These are phyloP conservation scores for Alcedo quadribrachys DNA, from an alignment of 2,797 vertebrate genomes.

Conservation along the genomic window DNA sequence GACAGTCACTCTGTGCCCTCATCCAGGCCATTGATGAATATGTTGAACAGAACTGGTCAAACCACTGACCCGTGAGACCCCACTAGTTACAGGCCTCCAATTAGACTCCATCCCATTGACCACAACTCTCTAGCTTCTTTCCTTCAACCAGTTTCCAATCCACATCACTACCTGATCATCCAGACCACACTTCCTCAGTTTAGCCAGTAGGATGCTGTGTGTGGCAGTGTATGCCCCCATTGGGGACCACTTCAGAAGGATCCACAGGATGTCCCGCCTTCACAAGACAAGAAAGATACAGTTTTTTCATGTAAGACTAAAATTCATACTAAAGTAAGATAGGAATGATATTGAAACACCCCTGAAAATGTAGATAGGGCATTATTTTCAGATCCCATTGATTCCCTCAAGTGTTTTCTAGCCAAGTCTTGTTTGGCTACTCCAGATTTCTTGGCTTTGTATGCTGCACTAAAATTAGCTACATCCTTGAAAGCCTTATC, in stretches of 20 bases:
- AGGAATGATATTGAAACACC: background rate
- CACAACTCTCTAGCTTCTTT: no score
- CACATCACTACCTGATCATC: no score
- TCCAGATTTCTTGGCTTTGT: constrained; percentile 10
- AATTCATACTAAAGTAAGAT: background rate
- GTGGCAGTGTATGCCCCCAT: no score
- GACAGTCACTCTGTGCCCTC: no score
- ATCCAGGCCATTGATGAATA: no score
- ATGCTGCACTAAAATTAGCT: constrained; percentile 32
- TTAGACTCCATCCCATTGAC: no score
- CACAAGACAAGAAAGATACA: background rate
- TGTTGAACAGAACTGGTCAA: no score
- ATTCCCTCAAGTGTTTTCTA: background rate
- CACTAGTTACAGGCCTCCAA: no score
- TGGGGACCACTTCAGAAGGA: background rate
- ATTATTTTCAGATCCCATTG: background rate
- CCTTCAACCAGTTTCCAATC: no score
- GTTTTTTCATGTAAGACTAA: background rate
- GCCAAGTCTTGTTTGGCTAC: background rate
- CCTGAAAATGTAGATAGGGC: background rate
- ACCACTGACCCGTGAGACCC: no score
- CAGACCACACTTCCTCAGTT: no score
- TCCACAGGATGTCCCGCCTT: background rate
- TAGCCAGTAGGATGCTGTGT: no score
- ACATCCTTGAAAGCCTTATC: constrained; percentile 5